A percentile compares a stretch with the other conserved stretches of the same genome.
These are phyloP conservation scores for Tipula unca DNA, from an alignment of 2,888 invertebrate genomes.

Conservation along the genomic window DNA sequence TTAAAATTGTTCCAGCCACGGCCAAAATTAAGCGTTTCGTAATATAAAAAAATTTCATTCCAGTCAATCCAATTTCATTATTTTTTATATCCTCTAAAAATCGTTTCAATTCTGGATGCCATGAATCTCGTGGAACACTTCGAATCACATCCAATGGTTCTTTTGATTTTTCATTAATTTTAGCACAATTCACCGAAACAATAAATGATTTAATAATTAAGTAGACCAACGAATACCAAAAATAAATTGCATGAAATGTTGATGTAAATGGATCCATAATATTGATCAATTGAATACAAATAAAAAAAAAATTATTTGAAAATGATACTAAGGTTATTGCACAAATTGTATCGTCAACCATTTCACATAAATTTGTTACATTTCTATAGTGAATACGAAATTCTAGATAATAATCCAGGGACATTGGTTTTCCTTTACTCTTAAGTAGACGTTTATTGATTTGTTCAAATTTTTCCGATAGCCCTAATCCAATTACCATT, in stretches of 20 bases:
- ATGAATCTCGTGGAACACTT: background rate
- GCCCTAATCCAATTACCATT: background rate
- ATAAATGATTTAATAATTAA: constrained; percentile 9
- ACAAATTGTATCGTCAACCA: constrained; percentile 15
- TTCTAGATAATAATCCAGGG: background rate
- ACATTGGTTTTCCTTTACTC: background rate
- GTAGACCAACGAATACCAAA: background rate
- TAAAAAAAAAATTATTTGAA: constrained; percentile 17
- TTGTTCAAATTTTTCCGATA: constrained; percentile 17
- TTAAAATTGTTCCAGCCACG: constrained; percentile 1
- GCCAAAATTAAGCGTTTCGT: background rate
- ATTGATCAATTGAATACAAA: constrained; percentile 17
- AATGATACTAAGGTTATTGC: background rate
- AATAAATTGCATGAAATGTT: constrained; percentile 9
- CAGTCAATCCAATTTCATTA: constrained; percentile 8
- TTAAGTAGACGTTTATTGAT: background rate
- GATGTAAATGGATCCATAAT: constrained; percentile 9
- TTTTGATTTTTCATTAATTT: constrained; percentile 9
- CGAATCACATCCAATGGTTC: constrained; percentile 15
- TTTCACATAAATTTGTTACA: constrained; percentile 16
- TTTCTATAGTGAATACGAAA: background rate
- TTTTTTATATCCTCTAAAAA: constrained; percentile 15
- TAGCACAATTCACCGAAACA: background rate
- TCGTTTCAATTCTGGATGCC: constrained; percentile 17
- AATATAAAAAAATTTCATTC: constrained; percentile 17